Evolutionary conservation across 2,888 invertebrate genomes (phyloP), one percentile per base, ranked within the genome.

Genomic region (Laspeyria flexula): DNA sequence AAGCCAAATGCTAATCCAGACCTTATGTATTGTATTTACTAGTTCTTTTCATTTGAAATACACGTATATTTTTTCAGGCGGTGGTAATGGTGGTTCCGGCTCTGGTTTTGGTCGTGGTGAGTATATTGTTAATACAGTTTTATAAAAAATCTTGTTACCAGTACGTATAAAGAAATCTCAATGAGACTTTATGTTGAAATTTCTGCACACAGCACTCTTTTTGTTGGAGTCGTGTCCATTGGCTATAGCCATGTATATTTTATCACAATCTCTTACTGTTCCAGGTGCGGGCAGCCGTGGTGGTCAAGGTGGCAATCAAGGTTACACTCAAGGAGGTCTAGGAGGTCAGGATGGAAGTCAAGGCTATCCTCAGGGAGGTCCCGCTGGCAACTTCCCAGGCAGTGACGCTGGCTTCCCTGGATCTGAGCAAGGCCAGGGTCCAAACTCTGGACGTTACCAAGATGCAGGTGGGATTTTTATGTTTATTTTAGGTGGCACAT

Each of bases 31-130:
- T n/a, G n/a, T n/a, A n/a, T n/a, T n/a, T n/a, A n/a, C n/a, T n/a
- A n/a, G n/a, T n/a, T n/a, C n/a, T n/a, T n/a, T n/a, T n/a, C n/a
- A n/a, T n/a, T n/a, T 7, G 1, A 11, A 13, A 27, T 23, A 31
- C 35, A 42, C 21, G 21, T 25, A 25, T 25, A 1, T 3, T 25
- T 25, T 25, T 50, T 49, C n/a, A 73, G 60, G 69, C 55, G 77
- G 78, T 23, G 73, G 62, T n/a, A 67, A 63, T 27, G 74, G 75
- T 15, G 75, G 77, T 10, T 62, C 68, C 13, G 75, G 75, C 3
- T 63, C 61, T 52, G 76, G 73, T n/a, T 84, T 81, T 68, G 85
- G 83, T 43, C 65, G 72, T 50, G 86, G 87, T 87, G 77, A 69
- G 43, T 43, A 25, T 7, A 6, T 25, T 25, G 1, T 3, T 21